Conservation (phyloP, 2,888 invertebrate species). For the Malachius bipustulatus region DNA sequence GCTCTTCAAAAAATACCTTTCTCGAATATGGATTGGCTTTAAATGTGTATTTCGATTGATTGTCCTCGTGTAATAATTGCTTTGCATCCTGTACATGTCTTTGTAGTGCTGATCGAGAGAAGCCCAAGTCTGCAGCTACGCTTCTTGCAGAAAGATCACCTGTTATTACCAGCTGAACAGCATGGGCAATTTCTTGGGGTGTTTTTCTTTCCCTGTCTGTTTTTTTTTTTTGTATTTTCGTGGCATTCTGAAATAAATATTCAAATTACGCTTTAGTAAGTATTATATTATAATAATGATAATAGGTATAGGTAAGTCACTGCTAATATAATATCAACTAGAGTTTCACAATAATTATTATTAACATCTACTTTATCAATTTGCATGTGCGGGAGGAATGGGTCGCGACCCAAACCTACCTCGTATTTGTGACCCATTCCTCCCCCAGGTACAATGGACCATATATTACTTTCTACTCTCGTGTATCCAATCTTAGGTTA, state of each 20-base stretch:
- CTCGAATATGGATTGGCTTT: neutral
- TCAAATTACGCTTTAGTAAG: too few species aligned
- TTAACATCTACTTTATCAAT: too few species aligned
- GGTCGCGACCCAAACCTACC: too few species aligned
- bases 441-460: too few species aligned
- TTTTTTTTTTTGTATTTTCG: too few species aligned
- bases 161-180: neutral
- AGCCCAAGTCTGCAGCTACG: neutral
- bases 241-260: too few species aligned
- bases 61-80: neutral
- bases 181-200: neutral
- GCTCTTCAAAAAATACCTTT: neutral
- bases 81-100: conserved; percentile 1
- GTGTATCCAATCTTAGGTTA: too few species aligned
- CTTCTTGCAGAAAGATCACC: neutral
- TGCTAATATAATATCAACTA: neutral
- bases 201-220: conserved; percentile 1
- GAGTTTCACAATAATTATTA: neutral
- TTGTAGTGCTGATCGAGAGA: neutral
- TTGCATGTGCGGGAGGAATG: too few species aligned
- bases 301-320: too few species aligned
- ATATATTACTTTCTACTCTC: too few species aligned
- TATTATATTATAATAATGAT: too few species aligned
- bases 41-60: neutral
- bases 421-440: too few species aligned